A percentile compares a stretch with the other conserved stretches of the same genome.
phyloP scores from a whole-genome alignment of 2,113 vertebrate species.

The Kryptolebias marmoratus region DNA sequence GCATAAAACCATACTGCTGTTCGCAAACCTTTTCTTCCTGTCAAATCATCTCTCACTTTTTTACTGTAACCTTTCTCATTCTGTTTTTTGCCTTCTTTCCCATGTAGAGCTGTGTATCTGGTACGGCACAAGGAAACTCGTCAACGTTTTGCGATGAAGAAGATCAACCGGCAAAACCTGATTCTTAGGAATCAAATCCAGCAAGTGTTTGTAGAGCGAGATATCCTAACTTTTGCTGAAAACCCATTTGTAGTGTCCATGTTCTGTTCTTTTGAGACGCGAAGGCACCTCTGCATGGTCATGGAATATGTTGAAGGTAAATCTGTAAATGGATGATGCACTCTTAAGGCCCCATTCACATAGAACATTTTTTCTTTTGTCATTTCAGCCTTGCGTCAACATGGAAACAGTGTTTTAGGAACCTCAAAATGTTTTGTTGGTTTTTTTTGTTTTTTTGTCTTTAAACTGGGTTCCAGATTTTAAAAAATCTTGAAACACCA shows the following conservation, averaged over 20 bases:
- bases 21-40: background rate
- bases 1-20: too few species aligned
- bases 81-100: background rate
- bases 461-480: too few species aligned
- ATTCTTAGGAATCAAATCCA: slow-evolving; percentile 96
- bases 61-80: background rate
- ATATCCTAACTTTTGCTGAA: slow-evolving; percentile 96
- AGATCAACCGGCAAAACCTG: slow-evolving; percentile 97
- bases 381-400: too few species aligned
- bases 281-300: slow-evolving; percentile 95
- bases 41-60: background rate
- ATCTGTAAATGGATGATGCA: background rate
- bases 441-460: too few species aligned
- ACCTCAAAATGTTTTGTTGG: too few species aligned
- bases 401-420: too few species aligned
- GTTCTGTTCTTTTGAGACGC: slow-evolving; percentile 96
- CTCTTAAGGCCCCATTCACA: background rate
- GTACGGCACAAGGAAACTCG: slow-evolving; percentile 91
- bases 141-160: slow-evolving; percentile 96
- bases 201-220: slow-evolving; percentile 95
- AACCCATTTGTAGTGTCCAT: slow-evolving; percentile 98
- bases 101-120: slow-evolving; percentile 87
- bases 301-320: slow-evolving; percentile 98
- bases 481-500: too few species aligned
- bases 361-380: too few species aligned